Percentiles rank a stretch among this genome's conserved stretches.
phyloP scores from a whole-genome alignment of 2,797 vertebrate species.

The Prunella strophiata region DNA sequence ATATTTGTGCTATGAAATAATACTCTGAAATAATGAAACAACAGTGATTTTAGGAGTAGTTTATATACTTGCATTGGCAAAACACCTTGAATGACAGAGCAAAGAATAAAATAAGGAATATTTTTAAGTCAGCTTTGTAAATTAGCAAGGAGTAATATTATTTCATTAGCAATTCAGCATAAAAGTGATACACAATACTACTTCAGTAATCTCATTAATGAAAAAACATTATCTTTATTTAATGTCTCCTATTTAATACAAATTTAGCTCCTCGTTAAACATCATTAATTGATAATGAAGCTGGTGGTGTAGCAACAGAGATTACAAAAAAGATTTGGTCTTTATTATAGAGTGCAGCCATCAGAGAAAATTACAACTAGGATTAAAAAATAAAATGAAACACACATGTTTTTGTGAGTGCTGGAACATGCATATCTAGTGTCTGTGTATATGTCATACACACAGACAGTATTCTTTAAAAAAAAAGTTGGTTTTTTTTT shows the following conservation, averaged over 20 bases:
- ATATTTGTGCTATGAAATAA: neutral
- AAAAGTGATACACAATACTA: constrained; percentile 51
- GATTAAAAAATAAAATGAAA: neutral
- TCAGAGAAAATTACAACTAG: neutral
- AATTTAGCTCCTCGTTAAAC: constrained; percentile 68
- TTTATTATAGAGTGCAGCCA: neutral
- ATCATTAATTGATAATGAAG: constrained; percentile 72
- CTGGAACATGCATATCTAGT: neutral
- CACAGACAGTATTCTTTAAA: neutral
- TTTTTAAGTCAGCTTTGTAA: neutral
- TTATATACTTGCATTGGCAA: neutral
- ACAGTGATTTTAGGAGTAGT: neutral
- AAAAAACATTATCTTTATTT: constrained; percentile 70
- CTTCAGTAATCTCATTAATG: constrained; percentile 69
- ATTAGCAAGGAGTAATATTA: constrained; percentile 33
- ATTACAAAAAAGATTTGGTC: neutral
- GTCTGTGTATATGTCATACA: neutral
- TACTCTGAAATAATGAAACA: neutral
- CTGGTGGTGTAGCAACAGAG: constrained; percentile 46
- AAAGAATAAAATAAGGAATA: neutral
- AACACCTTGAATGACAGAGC: neutral
- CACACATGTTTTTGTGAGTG: neutral
- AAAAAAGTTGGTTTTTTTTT: neutral
- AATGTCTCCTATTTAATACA: constrained; percentile 61
- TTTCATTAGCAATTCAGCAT: constrained; percentile 66